phyloP scores from a whole-genome alignment of 2,888 invertebrate species.

The Drosophila pseudotakahashii region DNA sequence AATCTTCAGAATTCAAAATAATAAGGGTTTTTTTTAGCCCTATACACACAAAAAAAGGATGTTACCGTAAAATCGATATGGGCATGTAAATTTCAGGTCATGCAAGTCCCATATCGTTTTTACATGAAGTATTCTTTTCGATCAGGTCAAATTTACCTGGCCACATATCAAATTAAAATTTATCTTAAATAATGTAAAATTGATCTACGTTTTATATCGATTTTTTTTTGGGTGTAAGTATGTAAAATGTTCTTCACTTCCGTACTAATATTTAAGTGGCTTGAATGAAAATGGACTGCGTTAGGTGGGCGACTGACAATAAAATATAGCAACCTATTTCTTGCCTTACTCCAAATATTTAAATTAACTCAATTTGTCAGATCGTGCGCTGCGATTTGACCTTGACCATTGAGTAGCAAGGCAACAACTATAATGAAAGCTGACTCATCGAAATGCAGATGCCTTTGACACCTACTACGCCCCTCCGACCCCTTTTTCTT shows the following conservation, averaged over 20 bases:
- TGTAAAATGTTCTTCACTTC: constrained; percentile 12
- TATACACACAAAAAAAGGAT: too few species aligned
- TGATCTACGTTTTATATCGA: too few species aligned
- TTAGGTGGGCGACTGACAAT: constrained; percentile 36
- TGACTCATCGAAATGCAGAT: constrained; percentile 53
- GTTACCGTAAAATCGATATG: too few species aligned
- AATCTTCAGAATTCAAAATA: too few species aligned
- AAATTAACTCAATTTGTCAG: constrained; percentile 74
- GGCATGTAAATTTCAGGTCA: too few species aligned
- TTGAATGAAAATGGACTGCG: neutral
- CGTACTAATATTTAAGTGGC: constrained; percentile 1
- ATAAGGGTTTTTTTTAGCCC: neutral
- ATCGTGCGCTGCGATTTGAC: constrained; percentile 58
- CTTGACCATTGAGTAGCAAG: constrained; percentile 49
- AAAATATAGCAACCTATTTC: constrained; percentile 1
- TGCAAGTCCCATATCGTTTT: too few species aligned
- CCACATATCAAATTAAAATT: too few species aligned
- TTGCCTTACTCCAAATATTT: constrained; percentile 58
- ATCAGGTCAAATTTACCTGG: too few species aligned
- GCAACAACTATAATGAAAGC: constrained; percentile 1
- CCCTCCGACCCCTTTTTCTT: constrained; percentile 8
- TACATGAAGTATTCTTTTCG: too few species aligned
- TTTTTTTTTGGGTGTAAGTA: too few species aligned
- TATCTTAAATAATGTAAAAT: too few species aligned
- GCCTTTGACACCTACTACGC: constrained; percentile 62